Evolutionary conservation across 1,140 invertebrate genomes (phyloP), one percentile per base, ranked within the genome.

Genomic region (Centruroides sculpturatus): DNA sequence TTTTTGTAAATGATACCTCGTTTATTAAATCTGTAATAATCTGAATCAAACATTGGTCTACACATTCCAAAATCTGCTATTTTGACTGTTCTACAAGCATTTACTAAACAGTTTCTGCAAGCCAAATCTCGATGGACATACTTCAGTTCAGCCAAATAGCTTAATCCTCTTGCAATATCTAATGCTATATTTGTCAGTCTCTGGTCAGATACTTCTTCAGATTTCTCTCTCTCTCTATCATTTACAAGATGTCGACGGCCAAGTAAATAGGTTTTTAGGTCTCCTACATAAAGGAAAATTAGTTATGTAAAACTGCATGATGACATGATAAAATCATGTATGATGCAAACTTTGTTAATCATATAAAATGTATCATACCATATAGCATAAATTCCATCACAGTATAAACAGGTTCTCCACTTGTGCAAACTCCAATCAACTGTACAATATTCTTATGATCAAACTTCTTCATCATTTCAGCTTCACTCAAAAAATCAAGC

Each of bases 331-430:
- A n/a, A 41, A 6, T 41, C 41, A 41, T 6, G 41, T 23, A 23
- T 23, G 23, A 23, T 23, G 23, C 23, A 23, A 23, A 23, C 23
- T 23, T 23, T 23, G 23, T 23, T 23, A 23, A 23, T 23, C 9
- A 49, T 49, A 23, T 23, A 23, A 51, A 23, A 34, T 73, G 71
- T 6, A 75, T 68, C 69, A 77, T 74, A 72, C 92, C 92, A 66
- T 92, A 92, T 52, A 93, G 78, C 86, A 93, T 92, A 65, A 92
- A 92, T 71, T 95, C 91, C 83, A 95, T 92, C 0, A 95, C 82
- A 5, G 89, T 90, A 69, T 88, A 87, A 12, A 92, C 82, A 0
- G 91, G 89, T 65, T 92, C 86, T 52, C 80, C 83, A 69, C 85
- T 84, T 3, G 87, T 88, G 66, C 87, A 90, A 36, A 95, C 88